phyloP scores from a whole-genome alignment of 2,888 invertebrate species.

The Himalopsyche tibetana region DNA sequence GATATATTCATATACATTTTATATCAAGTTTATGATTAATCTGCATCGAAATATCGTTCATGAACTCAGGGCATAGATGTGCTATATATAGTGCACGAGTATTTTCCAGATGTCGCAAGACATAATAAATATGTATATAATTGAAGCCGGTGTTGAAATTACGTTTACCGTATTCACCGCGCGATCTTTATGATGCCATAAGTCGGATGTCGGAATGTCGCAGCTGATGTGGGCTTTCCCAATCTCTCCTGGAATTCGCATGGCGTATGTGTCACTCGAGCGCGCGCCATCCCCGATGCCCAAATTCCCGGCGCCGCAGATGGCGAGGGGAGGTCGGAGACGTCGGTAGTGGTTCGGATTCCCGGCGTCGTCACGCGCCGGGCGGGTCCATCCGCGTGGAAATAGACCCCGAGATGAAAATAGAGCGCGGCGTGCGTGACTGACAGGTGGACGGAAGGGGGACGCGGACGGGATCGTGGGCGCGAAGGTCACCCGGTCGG shows the following conservation, averaged over 20 bases:
- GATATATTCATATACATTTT: too few relatives aligned
- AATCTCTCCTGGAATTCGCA: conserved; percentile 5
- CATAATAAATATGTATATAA: too few relatives aligned
- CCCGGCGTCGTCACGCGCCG: conserved; percentile 5
- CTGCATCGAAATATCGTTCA: too few relatives aligned
- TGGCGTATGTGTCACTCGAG: conserved; percentile 6
- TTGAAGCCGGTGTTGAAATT: too few relatives aligned
- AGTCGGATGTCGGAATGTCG: not conserved
- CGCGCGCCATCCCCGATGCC: not conserved
- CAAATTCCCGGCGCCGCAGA: not conserved
- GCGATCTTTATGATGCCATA: not conserved
- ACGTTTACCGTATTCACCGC: not conserved
- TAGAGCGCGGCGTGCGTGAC: conserved; percentile 38
- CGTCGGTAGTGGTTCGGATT: not conserved
- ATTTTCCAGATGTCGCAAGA: too few relatives aligned
- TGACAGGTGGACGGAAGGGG: not conserved
- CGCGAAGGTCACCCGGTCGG: conserved; percentile 39
- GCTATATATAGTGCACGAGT: too few relatives aligned
- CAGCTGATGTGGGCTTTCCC: not conserved
- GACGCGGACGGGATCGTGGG: conserved; percentile 7
- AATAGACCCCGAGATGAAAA: conserved; percentile 23
- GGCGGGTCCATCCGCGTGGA: conserved; percentile 22
- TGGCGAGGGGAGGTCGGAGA: conserved; percentile 4
- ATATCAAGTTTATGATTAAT: too few relatives aligned
- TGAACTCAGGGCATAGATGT: too few relatives aligned